A percentile compares a stretch with the other conserved stretches of the same genome.
Evolutionary conservation across 2,797 vertebrate genomes (phyloP).

Genomic region (Tadarida brasiliensis): DNA sequence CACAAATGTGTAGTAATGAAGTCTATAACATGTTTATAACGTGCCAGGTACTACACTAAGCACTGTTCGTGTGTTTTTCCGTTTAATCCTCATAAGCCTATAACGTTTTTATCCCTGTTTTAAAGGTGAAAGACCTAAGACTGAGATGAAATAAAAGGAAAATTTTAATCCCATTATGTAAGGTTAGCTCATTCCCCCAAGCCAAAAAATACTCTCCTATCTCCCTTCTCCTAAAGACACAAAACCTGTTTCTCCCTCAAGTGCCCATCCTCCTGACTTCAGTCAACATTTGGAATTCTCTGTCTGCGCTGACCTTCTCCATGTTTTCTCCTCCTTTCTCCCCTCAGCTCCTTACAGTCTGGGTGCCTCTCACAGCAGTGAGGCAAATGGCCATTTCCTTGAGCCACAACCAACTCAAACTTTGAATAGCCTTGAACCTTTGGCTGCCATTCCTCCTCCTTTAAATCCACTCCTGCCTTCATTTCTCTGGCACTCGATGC

Average conservation of each 20-base stretch:
- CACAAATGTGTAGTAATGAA: neutral
- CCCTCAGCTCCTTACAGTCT: neutral
- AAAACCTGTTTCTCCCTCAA: neutral
- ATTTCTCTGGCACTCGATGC: neutral
- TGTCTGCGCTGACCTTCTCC: neutral
- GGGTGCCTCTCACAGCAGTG: neutral
- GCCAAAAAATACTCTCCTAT: neutral
- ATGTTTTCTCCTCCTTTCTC: neutral
- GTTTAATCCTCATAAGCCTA: constrained; percentile 8
- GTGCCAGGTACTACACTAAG: neutral
- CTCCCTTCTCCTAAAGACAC: neutral
- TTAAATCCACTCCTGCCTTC: neutral
- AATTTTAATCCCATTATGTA: neutral
- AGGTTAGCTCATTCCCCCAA: constrained; percentile 22
- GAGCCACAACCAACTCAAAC: neutral
- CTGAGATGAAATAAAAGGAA: constrained; percentile 7
- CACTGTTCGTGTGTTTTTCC: neutral
- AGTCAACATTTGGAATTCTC: neutral
- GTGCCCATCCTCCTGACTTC: neutral
- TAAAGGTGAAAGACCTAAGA: constrained; percentile 38
- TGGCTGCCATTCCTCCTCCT: neutral
- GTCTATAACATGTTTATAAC: neutral
- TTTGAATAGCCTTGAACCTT: neutral
- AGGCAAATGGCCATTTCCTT: neutral
- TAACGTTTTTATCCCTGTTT: neutral